A percentile compares a stretch with the other conserved stretches of the same genome.
These are phyloP conservation scores for Serilophus lunatus DNA, from an alignment of 2,113 vertebrate species.

Conservation along the genomic window DNA sequence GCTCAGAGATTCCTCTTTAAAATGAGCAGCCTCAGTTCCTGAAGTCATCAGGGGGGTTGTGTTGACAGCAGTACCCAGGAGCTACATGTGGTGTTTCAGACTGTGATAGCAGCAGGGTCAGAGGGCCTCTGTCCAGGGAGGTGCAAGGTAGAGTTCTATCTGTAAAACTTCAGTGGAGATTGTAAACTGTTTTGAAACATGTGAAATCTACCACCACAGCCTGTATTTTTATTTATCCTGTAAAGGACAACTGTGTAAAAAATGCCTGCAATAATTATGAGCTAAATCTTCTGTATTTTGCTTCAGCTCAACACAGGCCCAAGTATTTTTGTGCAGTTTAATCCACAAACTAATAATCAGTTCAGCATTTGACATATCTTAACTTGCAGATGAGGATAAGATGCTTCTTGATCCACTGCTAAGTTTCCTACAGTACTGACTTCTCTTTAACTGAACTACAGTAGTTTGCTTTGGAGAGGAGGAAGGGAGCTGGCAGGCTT, in stretches of 20 bases:
- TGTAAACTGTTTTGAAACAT: background rate
- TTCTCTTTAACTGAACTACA: background rate
- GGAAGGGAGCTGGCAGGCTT: background rate
- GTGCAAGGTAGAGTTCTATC: background rate
- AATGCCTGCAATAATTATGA: background rate
- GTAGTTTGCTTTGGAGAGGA: background rate
- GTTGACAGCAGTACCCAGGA: background rate
- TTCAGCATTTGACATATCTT: background rate
- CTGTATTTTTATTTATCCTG: background rate
- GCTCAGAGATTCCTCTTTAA: background rate
- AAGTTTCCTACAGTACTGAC: background rate
- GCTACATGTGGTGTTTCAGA: background rate
- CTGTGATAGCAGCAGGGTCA: background rate
- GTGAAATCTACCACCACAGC: background rate
- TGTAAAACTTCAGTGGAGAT: background rate
- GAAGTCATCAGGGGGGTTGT: background rate
- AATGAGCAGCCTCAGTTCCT: rapidly evolving
- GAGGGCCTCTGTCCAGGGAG: background rate
- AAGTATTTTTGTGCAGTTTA: background rate
- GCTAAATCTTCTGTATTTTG: background rate
- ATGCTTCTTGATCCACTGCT: background rate
- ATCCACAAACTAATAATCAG: background rate
- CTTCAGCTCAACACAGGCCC: rapidly evolving
- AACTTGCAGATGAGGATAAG: background rate
- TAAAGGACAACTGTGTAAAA: background rate